Evolutionary conservation across 2,888 invertebrate genomes (phyloP), one percentile per base, ranked within the genome.

Genomic region (Phytoseiulus persimilis): DNA sequence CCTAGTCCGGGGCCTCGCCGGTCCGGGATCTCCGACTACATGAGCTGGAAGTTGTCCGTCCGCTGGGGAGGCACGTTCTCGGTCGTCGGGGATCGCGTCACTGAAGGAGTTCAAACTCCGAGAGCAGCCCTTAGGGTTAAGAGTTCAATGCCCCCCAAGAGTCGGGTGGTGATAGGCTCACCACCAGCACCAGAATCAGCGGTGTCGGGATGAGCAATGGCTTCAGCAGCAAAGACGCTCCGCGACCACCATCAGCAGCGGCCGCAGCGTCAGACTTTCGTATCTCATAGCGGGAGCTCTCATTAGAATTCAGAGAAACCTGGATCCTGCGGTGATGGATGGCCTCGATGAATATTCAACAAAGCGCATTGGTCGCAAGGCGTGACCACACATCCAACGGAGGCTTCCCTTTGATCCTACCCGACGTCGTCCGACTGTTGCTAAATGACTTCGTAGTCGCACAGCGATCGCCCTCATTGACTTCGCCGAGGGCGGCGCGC

Each of bases 261-360:
- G 65, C 65, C 2, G 65, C 65, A 65, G 65, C 65, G 28, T 2
- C 65, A 65, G 65, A 65, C 65, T 65, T 65, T 65, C 65, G 65
- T 65, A 65, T 65, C 65, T 65, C 65, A 65, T 65, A 65, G 65
- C 65, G 65, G 65, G 65, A 65, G 65, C 65, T 65, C 65, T 65
- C 65, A 65, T 65, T 65, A 65, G 65, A 65, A 65, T 65, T 28
- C 65, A 14, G 65, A 65, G 65, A 65, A 65, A 11, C 65, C 65
- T 65, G 65, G 65, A 28, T 65, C 65, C 65, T 28, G 65, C 65
- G 65, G 65, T 65, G 65, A 65, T 65, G 65, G 65, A 65, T 65
- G 65, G 65, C 65, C 65, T 65, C 65, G 65, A 65, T 65, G 65
- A 65, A 65, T 65, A 65, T 65, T 65, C 65, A 65, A 65, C 65